Evolutionary conservation across 2,888 invertebrate genomes (phyloP), one percentile per base, ranked within the genome.

Genomic region (Dascillus cervinus): DNA sequence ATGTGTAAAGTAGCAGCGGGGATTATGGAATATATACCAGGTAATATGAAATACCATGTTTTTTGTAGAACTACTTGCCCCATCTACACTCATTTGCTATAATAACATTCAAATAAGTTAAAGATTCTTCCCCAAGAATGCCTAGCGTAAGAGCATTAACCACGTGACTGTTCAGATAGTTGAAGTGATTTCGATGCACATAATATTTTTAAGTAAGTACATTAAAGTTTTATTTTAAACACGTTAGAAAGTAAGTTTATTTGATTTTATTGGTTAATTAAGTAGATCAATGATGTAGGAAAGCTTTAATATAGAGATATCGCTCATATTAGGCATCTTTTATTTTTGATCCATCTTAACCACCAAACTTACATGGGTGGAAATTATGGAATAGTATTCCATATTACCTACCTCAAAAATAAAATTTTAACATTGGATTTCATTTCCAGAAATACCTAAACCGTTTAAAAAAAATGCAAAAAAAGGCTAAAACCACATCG

Each of bases 301-400:
- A 28, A 28, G 28, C 28, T 28, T 28, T 28, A 28, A 12, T 28
- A 28, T 19, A 17, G 28, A 26, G 26, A 28, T 10, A 28, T 28
- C 28, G 19, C 19, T 12, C n/a, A 28, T 28, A 15, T 28, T 28
- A 28, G 28, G 20, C 8, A 28, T 8, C 19, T 28, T 28, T 28
- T 28, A 28, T 28, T 17, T 28, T 28, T 28, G n/a, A 28, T 28
- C 17, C 28, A 11, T 15, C 13, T 11, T 28, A 28, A 28, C 19
- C 28, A 11, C 9, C 28, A 28, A 28, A 28, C 10, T 28, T 28
- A 19, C 20, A 28, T 28, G 20, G 10, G 20, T 11, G 28, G 28
- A 11, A 28, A 28, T 29, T 29, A 29, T 29, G 29, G 22, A 29
- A 29, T 29, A 29, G 29, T 29, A 29, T 29, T 29, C 22, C 29